phyloP scores from a whole-genome alignment of 1,140 invertebrate genomes.

The Pomacea maculata region DNA sequence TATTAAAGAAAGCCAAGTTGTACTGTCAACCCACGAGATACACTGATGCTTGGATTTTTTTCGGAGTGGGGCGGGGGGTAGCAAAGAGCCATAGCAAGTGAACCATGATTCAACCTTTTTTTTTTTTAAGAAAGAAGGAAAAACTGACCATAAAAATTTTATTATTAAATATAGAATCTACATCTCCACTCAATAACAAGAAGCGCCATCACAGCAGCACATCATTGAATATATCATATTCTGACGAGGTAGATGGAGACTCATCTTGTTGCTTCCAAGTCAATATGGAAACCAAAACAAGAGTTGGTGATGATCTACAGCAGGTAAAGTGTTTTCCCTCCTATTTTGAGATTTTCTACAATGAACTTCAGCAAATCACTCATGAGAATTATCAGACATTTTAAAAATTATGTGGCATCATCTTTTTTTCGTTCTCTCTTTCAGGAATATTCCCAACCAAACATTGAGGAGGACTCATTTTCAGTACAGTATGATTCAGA shows the following conservation, averaged over 20 bases:
- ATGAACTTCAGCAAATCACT: too few species aligned
- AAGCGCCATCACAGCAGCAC: background rate
- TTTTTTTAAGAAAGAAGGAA: too few species aligned
- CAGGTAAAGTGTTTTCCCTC: background rate
- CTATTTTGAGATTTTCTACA: background rate
- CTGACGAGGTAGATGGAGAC: slow-evolving; percentile 9
- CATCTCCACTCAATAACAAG: background rate
- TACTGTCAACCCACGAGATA: too few species aligned
- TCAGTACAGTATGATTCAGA: slow-evolving; percentile 42
- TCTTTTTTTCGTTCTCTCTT: slow-evolving; percentile 1
- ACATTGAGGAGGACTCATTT: slow-evolving; percentile 39
- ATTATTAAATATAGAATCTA: background rate
- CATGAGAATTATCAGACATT: background rate
- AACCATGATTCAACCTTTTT: too few species aligned
- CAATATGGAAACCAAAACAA: slow-evolving; percentile 4
- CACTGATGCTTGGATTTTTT: too few species aligned
- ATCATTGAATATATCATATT: slow-evolving; percentile 6
- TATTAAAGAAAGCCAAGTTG: too few species aligned
- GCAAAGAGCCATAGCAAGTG: too few species aligned
- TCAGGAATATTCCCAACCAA: slow-evolving; percentile 13
- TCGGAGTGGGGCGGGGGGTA: too few species aligned
- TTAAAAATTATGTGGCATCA: background rate
- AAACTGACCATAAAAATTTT: too few species aligned
- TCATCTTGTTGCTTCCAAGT: slow-evolving; percentile 2
- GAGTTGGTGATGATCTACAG: background rate